Base-by-base conservation (phyloP, 2,113 vertebrate species). In the Uria aalge region DNA sequence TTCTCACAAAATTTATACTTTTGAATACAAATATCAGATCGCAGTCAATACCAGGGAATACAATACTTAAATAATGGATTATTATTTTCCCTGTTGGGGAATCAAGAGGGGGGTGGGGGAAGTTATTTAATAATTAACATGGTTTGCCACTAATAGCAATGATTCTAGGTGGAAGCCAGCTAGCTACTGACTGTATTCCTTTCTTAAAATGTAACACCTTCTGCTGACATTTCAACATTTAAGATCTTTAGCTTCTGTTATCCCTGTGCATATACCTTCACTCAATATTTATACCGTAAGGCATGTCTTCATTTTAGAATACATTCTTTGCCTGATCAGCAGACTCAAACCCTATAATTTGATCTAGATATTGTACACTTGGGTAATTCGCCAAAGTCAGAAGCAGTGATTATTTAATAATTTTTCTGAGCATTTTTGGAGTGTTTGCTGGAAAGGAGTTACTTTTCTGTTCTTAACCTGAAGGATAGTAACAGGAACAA, bases 101-200 rank as follows among this genome's bases (percentile, higher is more conserved):
- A 47, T 40, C 10, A 47, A 16, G 6, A 15, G 5, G n/a, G 4
- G 1, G n/a, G 22, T 9, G n/a, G 8, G 5, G 2, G 3, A 4
- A 20, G 5, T 8, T 57, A 6, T 84, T 92, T 66, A 77, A 36
- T 23, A 91, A 79, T 56, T 43, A 45, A 53, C 7, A 55, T 45
- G 9, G 3, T 83, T 94, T 90, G 3, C 19, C 36, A 66, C 14
- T 60, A 69, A 36, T n/a, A 88, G 5, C 32, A 76, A 72, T 3
- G 5, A 48, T 53, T 68, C 34, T 47, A 52, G n/a, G 13, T 43
- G 12, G 71, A 85, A 89, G 18, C 11, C 78, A 85, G 14, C 16
- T 69, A 36, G 6, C 8, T 68, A 11, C 47, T 73, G 34, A 50
- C 32, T 12, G 11, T 59, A 15, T 53, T 85, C n/a, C 36, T 57